Percentiles rank a stretch among this genome's conserved stretches.
Evolutionary conservation across 2,797 vertebrate species (phyloP).

Genomic region (Platyrinchus mystaceus): DNA sequence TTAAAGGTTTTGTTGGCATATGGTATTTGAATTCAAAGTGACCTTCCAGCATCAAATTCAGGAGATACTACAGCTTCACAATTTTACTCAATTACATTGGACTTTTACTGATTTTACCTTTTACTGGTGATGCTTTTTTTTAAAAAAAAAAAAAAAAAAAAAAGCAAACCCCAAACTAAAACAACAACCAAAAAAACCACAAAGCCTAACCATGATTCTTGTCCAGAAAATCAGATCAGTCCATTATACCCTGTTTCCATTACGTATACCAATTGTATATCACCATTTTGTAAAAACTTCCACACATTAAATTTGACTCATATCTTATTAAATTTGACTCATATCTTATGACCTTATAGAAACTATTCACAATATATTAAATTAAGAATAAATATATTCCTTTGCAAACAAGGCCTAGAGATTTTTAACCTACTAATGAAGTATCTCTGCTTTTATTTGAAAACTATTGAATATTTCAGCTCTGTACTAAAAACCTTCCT

Average conservation of each 20-base stretch:
- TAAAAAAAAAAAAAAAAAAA: background rate
- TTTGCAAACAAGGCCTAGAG: background rate
- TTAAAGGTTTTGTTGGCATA: background rate
- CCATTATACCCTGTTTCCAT: background rate
- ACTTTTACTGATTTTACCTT: background rate
- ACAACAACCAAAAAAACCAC: background rate
- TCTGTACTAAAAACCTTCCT: background rate
- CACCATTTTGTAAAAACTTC: background rate
- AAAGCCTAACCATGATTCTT: rapidly evolving
- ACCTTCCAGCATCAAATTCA: background rate
- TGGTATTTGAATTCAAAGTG: background rate
- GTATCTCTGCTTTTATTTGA: background rate
- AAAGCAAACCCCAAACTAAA: background rate
- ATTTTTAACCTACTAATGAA: background rate
- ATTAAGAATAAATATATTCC: background rate
- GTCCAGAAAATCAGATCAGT: background rate
- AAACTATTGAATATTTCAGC: background rate
- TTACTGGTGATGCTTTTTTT: background rate
- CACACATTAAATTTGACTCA: background rate
- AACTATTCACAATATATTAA: background rate
- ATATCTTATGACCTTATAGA: background rate
- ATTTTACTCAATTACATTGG: background rate
- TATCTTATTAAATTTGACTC: background rate
- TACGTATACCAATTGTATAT: background rate
- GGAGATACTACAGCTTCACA: background rate